Conservation (phyloP, 2,113 vertebrate genomes). For the Heliornis fulica region DNA sequence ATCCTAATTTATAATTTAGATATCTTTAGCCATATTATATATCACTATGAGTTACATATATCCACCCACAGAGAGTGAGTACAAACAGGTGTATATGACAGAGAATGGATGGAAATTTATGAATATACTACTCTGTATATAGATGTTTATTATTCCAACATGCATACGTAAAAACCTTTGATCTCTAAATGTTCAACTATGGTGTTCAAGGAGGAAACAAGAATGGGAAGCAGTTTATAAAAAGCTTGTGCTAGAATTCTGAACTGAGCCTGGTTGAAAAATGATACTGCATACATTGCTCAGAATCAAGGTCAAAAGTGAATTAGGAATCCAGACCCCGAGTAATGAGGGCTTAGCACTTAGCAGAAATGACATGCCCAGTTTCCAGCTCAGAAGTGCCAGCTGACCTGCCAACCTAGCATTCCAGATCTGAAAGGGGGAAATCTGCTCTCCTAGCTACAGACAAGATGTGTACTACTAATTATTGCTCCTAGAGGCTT, state of each 20-base stretch:
- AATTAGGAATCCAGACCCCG: conserved; percentile 39
- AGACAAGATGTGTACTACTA: conserved; percentile 42
- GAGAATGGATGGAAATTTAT: conserved; percentile 21
- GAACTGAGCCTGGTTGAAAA: conserved; percentile 25
- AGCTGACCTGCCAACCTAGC: conserved; percentile 62
- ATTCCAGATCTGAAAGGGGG: conserved; percentile 53
- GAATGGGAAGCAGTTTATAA: conserved; percentile 55
- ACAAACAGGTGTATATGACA: conserved; percentile 39
- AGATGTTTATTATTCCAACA: conserved; percentile 20
- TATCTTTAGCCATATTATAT: neutral
- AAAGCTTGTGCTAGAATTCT: conserved; percentile 23
- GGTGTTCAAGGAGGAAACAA: conserved; percentile 31
- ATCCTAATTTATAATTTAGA: conserved; percentile 7
- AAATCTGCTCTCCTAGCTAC: conserved; percentile 53
- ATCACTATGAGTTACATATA: neutral
- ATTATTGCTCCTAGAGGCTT: conserved; percentile 34
- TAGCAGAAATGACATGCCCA: conserved; percentile 54
- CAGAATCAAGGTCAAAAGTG: conserved; percentile 61
- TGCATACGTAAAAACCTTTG: conserved; percentile 28
- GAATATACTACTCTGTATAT: conserved; percentile 18
- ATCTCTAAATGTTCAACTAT: conserved; percentile 23
- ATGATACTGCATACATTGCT: conserved; percentile 38
- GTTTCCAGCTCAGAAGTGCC: conserved; percentile 53
- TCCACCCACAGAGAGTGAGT: neutral
- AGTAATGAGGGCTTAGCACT: conserved; percentile 63